phyloP scores from a whole-genome alignment of 2,113 vertebrate species.

The Promerops cafer region DNA sequence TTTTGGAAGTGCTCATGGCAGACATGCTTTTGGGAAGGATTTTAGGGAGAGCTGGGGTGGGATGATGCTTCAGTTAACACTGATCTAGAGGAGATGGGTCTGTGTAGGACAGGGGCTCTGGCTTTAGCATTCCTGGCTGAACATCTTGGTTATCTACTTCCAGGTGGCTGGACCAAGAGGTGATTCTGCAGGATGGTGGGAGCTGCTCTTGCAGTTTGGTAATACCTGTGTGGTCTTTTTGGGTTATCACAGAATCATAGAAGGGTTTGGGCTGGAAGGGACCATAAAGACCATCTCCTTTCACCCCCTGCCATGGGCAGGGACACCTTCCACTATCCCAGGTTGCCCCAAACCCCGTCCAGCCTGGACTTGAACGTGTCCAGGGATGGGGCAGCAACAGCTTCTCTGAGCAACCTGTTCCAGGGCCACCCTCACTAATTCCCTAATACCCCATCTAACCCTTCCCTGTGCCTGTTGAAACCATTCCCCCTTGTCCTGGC shows the following conservation, averaged over 20 bases:
- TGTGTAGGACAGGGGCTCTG: not conserved
- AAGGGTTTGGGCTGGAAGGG: not conserved
- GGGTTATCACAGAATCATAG: not conserved
- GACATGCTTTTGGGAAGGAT: not conserved
- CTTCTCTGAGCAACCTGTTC: not conserved
- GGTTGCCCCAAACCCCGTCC: rapidly evolving
- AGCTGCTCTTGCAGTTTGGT: not conserved
- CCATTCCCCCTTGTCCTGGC: not conserved
- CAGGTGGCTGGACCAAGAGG: not conserved
- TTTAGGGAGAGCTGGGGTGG: not conserved
- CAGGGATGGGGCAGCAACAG: not conserved
- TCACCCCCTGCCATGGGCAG: not conserved
- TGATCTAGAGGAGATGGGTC: not conserved
- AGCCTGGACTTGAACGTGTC: not conserved
- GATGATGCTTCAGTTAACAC: not conserved
- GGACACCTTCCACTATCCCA: not conserved
- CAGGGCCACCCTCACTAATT: not conserved
- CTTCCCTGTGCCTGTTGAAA: not conserved
- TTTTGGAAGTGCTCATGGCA: not conserved
- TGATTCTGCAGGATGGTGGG: not conserved
- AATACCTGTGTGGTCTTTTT: not conserved
- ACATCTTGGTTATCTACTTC: not conserved
- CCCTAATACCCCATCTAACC: no score
- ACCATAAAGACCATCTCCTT: not conserved
- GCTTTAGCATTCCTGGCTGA: not conserved